A percentile compares a stretch with the other conserved stretches of the same genome.
phyloP scores from a whole-genome alignment of 2,888 invertebrate genomes.

The Agrotis clavis region DNA sequence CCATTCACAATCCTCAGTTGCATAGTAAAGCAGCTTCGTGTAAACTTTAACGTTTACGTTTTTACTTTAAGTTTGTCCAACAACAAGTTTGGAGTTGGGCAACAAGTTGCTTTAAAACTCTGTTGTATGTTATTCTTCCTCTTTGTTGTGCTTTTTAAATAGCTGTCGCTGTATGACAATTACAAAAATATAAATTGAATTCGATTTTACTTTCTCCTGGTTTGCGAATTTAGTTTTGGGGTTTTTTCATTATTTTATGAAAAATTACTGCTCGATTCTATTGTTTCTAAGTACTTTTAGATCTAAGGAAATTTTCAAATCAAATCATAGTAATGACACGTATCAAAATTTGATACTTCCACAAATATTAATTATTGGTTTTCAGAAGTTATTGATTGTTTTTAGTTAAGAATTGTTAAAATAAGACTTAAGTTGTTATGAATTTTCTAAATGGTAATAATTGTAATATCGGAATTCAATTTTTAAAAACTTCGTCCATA shows the following conservation, averaged over 20 bases:
- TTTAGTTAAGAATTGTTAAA: neutral
- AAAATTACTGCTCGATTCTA: neutral
- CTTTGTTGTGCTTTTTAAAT: slow-evolving; percentile 1
- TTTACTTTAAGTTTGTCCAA: slow-evolving; percentile 31
- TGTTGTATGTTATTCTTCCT: neutral
- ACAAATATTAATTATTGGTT: neutral
- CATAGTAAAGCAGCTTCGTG: slow-evolving; percentile 43
- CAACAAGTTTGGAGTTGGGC: slow-evolving; percentile 41
- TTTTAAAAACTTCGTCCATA: too few species aligned
- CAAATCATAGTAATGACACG: too few species aligned
- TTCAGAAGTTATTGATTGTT: slow-evolving; percentile 1
- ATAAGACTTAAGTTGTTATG: too few species aligned
- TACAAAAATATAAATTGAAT: slow-evolving; percentile 9
- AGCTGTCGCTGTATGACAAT: neutral
- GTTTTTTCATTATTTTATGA: too few species aligned
- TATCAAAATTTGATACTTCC: too few species aligned
- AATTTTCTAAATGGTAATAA: too few species aligned
- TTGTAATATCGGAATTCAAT: too few species aligned
- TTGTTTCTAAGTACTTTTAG: neutral
- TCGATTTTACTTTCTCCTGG: neutral
- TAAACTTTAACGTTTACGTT: slow-evolving; percentile 50
- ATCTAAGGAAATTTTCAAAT: neutral
- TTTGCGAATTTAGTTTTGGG: neutral
- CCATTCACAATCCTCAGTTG: slow-evolving; percentile 54
- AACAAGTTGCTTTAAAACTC: slow-evolving; percentile 42